Conservation (phyloP, 1,140 invertebrate genomes). For the Venturia canescens region DNA sequence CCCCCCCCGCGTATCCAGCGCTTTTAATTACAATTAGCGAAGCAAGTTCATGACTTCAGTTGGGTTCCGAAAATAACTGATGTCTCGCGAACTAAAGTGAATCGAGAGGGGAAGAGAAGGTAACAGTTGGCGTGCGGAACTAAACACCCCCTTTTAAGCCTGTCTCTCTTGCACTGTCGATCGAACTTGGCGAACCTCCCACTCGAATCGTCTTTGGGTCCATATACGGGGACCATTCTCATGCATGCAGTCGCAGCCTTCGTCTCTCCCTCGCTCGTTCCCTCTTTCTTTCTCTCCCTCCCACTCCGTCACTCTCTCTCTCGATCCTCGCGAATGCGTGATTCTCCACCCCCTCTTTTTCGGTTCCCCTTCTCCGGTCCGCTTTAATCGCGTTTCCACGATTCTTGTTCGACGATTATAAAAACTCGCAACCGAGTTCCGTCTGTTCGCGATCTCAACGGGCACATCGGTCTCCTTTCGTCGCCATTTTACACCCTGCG, state of each 20-base stretch:
- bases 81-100: conserved; percentile 24
- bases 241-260: conserved; percentile 19
- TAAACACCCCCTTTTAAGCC: conserved; percentile 62
- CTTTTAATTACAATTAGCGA: no score
- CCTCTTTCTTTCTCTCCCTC: conserved; percentile 38
- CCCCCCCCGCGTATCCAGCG: no score
- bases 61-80: no score
- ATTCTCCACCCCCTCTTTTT: conserved; percentile 42
- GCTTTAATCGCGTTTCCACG: conserved; percentile 36
- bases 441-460: conserved; percentile 55
- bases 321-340: conserved; percentile 11
- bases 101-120: conserved; percentile 61
- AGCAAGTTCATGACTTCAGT: no score
- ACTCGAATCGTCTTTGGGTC: conserved; percentile 35
- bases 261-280: conserved; percentile 39
- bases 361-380: conserved; percentile 12
- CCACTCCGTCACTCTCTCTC: conserved; percentile 29
- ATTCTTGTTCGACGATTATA: conserved; percentile 55
- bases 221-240: conserved; percentile 38
- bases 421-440: conserved; percentile 70
- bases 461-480: conserved; percentile 32
- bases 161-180: conserved; percentile 12
- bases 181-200: conserved; percentile 35
- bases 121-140: conserved; percentile 74
- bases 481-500: conserved; percentile 54